Base-by-base conservation (phyloP, 2,888 invertebrate genomes). In the Melanotus villosus region DNA sequence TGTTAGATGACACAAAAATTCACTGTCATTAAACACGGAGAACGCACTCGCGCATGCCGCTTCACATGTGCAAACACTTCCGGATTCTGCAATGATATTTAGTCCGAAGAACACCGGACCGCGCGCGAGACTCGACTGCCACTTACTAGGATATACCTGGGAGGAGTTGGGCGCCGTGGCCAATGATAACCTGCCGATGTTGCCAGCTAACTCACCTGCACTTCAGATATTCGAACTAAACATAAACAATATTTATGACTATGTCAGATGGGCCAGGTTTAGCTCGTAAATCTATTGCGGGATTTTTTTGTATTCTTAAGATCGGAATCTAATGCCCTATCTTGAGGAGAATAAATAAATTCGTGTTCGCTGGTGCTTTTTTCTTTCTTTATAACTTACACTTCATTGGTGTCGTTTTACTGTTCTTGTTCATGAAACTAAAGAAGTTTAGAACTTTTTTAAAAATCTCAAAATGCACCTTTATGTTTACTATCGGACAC, bases 241-340 rank as follows among this genome's bases (percentile, higher is more conserved):
- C 84, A 84, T 84, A 84, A 84, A 84, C 84, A 84, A 84, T 84
- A 85, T 84, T 85, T 84, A 85, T 84, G 84, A 83, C 80, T 80
- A 78, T 83, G 84, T 84, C 85, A 84, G 83, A 80, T 81, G 81
- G 82, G 81, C 83, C 83, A 78, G 82, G 81, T 83, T 84, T 79
- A 76, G 80, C 77, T 83, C 84, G 82, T 85, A 84, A 84, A 85
- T 84, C 84, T 84, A 82, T 82, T 81, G 80, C 78, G 71, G 72
- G 76, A 71, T 73, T 76, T 78, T 80, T 80, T 80, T 77, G 75
- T 75, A 75, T 74, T 77, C 79, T 76, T 78, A 74, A 77, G 79
- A 76, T 72, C 75, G 77, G 75, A 77, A 76, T 80, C 80, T 80
- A 80, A 80, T 78, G 79, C 78, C 63, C 67, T 63, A 60, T 65